Percentiles rank a stretch among this genome's conserved stretches.
Evolutionary conservation across 30 jellyfish, hydroid and myxozoan species (phyloP).

Genomic region (Aurelia sp.): DNA sequence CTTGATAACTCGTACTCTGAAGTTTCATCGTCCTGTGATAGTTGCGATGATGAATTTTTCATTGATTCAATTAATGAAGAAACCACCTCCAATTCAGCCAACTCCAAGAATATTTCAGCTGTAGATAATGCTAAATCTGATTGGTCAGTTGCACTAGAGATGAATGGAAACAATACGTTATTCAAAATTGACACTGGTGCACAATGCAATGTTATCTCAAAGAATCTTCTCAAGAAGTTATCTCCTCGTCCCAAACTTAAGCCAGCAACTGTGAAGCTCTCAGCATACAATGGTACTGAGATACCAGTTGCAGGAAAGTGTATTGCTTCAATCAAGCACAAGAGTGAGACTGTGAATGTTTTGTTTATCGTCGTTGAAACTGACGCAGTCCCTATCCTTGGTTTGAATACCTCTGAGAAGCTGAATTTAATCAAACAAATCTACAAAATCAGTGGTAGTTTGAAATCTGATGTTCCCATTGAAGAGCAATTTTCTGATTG

Average conservation of each 20-base stretch:
- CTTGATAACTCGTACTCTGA: neutral
- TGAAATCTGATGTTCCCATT: slow-evolving; percentile 5
- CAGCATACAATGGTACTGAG: slow-evolving; percentile 20
- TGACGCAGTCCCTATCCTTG: slow-evolving; percentile 66
- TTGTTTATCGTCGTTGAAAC: slow-evolving; percentile 36
- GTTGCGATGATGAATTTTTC: slow-evolving; percentile 14
- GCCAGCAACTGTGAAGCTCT: slow-evolving; percentile 42
- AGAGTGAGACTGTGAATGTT: slow-evolving; percentile 17
- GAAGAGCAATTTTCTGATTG: slow-evolving; percentile 38
- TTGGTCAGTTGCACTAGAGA: slow-evolving; percentile 27
- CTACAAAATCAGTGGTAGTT: slow-evolving; percentile 19
- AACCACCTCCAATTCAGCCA: slow-evolving; percentile 28
- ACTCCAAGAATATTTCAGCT: slow-evolving; percentile 25
- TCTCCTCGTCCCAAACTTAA: slow-evolving; percentile 45
- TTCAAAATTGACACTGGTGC: slow-evolving; percentile 74
- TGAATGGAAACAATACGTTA: slow-evolving; percentile 5
- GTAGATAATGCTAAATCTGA: slow-evolving; percentile 9
- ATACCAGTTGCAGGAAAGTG: slow-evolving; percentile 60
- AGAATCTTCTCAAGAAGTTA: slow-evolving; percentile 33
- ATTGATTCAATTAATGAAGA: slow-evolving; percentile 15
- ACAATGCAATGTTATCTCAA: slow-evolving; percentile 21
- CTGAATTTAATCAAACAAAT: slow-evolving; percentile 54
- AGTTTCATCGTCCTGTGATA: slow-evolving; percentile 23
- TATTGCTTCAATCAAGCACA: slow-evolving; percentile 30
- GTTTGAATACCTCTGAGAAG: slow-evolving; percentile 38